Evolutionary conservation across 1,140 invertebrate genomes (phyloP).

Genomic region (Drosophila gunungcola): DNA sequence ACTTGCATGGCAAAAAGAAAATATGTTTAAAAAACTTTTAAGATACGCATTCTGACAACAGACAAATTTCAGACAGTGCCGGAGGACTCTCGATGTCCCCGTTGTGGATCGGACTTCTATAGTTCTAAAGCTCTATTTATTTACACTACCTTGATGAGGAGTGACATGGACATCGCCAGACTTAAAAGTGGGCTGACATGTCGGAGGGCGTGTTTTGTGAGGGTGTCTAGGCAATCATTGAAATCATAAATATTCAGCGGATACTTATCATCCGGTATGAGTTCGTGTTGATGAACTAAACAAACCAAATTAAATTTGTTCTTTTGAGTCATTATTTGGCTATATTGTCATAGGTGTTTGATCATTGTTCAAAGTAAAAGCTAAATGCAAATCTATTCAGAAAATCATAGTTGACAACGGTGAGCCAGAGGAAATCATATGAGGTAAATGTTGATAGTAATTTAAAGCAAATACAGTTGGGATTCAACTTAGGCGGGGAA

Average conservation of each 20-base stretch:
- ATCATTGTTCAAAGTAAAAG: slow-evolving; percentile 32
- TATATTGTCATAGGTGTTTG: slow-evolving; percentile 32
- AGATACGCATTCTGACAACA: slow-evolving; percentile 29
- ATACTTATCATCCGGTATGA: slow-evolving; percentile 18
- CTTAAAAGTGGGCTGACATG: neutral
- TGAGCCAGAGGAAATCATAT: slow-evolving; percentile 46
- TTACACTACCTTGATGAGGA: slow-evolving; percentile 46
- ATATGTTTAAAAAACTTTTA: slow-evolving; percentile 12
- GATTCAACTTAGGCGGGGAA: slow-evolving; percentile 22
- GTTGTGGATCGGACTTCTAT: slow-evolving; percentile 26
- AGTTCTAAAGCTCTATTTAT: slow-evolving; percentile 41
- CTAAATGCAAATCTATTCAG: slow-evolving; percentile 52
- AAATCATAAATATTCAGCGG: slow-evolving; percentile 21
- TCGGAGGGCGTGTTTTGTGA: slow-evolving; percentile 22
- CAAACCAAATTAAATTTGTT: slow-evolving; percentile 16
- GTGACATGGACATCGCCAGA: neutral
- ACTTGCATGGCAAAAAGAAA: slow-evolving; percentile 43
- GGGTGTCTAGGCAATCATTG: slow-evolving; percentile 25
- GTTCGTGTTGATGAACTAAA: slow-evolving; percentile 40
- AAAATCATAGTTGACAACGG: slow-evolving; percentile 24
- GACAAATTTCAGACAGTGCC: slow-evolving; percentile 16
- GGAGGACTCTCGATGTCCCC: slow-evolving; percentile 5
- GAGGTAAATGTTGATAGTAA: slow-evolving; percentile 48
- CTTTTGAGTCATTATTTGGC: slow-evolving; percentile 9
- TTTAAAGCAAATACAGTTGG: slow-evolving; percentile 36